Evolutionary conservation across 2,888 invertebrate genomes (phyloP), one percentile per base, ranked within the genome.

Genomic region (Bursaphelenchus okinawaensis): DNA sequence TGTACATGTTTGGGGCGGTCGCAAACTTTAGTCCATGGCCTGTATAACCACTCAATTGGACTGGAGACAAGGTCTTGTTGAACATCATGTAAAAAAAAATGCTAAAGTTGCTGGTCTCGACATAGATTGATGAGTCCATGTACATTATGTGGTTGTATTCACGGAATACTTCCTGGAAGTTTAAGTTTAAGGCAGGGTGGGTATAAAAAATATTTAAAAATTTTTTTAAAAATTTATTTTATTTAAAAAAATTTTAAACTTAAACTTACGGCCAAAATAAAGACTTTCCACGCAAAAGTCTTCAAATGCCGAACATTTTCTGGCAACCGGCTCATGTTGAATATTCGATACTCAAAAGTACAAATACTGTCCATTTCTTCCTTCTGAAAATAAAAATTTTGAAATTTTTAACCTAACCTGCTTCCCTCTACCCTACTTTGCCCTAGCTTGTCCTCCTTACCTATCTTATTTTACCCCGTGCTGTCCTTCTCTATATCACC

Each of bases 1-100:
- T 40, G 54, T 73, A 69, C 68, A 69, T 72, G 20, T 8, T 70
- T 68, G 40, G 40, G n/a, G 12, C 1, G 12, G 72, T 69, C 16
- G 69, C 69, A 26, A 40, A 73, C 9, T 28, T 12, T 20, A 69
- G 50, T 27, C 68, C 58, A 51, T 69, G 69, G 1, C 72, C 67
- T 2, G 68, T 67, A 31, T 55, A 29, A 16, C 69, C 62, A 54
- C 62, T 54, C 54, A 66, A n/a, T 55, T 69, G 68, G 22, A 68
- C 40, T 7, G 65, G 69, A 4, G 66, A 55, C 9, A 68, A 19
- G 7, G 23, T 52, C 16, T 31, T 29, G 19, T 68, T 26, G 29
- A 27, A 52, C n/a, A 66, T 66, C 50, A 52, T 24, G 7, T 68
- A 31, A 27, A 66, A 66, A 23, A 66, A 66, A 0, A 40, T 6